Evolutionary conservation across 2,888 invertebrate species (phyloP), one percentile per base, ranked within the genome.

Genomic region (Amphipoea oculea): DNA sequence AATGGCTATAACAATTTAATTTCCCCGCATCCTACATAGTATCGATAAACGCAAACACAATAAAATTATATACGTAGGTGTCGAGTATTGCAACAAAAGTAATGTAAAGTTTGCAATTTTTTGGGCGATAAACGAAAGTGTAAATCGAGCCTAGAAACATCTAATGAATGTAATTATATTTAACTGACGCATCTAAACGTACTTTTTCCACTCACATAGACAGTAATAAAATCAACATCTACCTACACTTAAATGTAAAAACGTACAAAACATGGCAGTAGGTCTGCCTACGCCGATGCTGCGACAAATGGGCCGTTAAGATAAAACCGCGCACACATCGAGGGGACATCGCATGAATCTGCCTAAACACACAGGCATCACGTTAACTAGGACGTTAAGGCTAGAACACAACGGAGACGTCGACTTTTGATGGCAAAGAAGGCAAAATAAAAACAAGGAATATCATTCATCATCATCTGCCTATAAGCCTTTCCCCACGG

Each of bases 271-370:
- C 36, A 36, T 1, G 5, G 70, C 48, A 65, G 63, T 69, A 45
- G 29, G 45, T 29, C n/a, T 60, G 67, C 40, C n/a, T 51, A 72
- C 71, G 67, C 78, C 68, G 68, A 78, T 73, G 75, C 72, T 67
- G 63, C 71, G 70, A 83, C 75, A 73, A 83, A 83, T 77, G 80
- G 80, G 76, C 36, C 76, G 79, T 86, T 86, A 72, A 86, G 84
- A 86, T 86, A 86, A 79, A 74, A 63, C 73, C 81, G 36, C 57
- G 54, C 78, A 48, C 79, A 69, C 76, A 67, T 66, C 78, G 57
- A 62, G 42, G 67, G 67, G 40, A 60, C 76, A 14, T 65, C 73
- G 51, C 82, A 78, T 82, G 83, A 75, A 75, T 82, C 74, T 78
- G 42, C 71, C 73, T 84, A 60, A 72, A 78, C 83, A 86, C 73